These are phyloP conservation scores for Sinotaia quadrata DNA, from an alignment of 2,888 invertebrate genomes.

Conservation along the genomic window DNA sequence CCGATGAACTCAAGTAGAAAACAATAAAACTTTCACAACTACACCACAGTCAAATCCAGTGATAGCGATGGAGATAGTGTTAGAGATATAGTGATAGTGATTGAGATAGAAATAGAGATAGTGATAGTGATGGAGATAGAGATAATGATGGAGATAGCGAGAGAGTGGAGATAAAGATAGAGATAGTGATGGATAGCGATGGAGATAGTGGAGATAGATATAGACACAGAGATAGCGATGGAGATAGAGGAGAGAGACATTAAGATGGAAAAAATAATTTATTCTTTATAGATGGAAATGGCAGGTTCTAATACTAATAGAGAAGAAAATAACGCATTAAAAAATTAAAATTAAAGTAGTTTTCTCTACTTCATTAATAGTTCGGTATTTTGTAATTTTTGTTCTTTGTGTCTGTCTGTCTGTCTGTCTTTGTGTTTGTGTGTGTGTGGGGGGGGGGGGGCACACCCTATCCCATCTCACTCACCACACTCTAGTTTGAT, in stretches of 20 bases:
- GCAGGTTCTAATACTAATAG: too few relatives aligned
- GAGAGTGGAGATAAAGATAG: not conserved
- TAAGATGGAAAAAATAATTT: not conserved
- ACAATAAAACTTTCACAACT: too few relatives aligned
- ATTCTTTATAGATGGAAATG: not conserved
- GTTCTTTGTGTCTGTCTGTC: conserved; percentile 8
- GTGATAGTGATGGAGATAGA: not conserved
- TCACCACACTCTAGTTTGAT: too few relatives aligned
- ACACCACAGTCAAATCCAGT: too few relatives aligned
- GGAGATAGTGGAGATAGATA: not conserved
- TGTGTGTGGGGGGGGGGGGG: too few relatives aligned
- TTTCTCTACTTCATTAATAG: too few relatives aligned
- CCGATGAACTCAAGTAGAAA: too few relatives aligned
- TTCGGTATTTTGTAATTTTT: not conserved
- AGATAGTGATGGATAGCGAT: not conserved
- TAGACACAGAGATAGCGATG: not conserved
- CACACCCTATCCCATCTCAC: too few relatives aligned
- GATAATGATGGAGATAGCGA: not conserved
- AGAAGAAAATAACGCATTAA: too few relatives aligned
- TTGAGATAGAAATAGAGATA: conserved; percentile 9
- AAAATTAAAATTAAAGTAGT: too few relatives aligned
- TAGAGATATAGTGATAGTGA: not conserved
- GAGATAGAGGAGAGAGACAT: not conserved
- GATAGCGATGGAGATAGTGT: not conserved
- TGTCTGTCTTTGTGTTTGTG: conserved; percentile 9